These are phyloP conservation scores for Ophioderma brevispina DNA, from an alignment of 35 echinoderm and acorn worm species.

Conservation along the genomic window DNA sequence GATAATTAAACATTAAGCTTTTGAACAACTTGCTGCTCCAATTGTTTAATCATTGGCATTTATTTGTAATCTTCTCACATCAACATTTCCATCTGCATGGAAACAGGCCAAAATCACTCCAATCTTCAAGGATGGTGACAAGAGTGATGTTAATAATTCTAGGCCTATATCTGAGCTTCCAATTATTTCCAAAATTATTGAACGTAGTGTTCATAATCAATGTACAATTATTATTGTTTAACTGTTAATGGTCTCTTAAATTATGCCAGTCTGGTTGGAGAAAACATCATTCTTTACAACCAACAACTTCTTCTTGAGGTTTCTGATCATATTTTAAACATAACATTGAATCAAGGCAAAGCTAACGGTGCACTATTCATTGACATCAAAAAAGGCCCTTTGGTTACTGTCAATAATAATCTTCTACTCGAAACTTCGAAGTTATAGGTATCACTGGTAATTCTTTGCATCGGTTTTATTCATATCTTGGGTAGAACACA, in stretches of 20 bases:
- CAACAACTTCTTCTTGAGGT: neutral
- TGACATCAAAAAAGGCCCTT: neutral
- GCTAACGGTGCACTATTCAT: neutral
- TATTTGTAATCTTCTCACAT: constrained; percentile 14
- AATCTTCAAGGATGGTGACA: constrained; percentile 34
- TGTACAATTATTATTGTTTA: constrained; percentile 1
- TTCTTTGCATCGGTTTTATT: neutral
- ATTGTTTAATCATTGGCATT: neutral
- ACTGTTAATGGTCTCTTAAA: neutral
- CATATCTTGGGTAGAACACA: constrained; percentile 2
- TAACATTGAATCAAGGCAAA: neutral
- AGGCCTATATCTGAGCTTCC: constrained; percentile 59
- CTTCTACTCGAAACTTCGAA: neutral
- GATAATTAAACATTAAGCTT: neutral
- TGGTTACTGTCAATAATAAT: neutral
- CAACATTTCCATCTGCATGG: constrained; percentile 21
- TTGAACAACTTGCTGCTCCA: constrained; percentile 1
- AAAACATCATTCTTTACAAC: neutral
- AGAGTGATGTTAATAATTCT: constrained; percentile 15
- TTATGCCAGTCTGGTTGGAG: neutral
- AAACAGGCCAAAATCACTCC: constrained; percentile 39
- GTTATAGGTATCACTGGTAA: neutral
- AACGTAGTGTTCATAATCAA: constrained; percentile 41
- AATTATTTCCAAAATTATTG: constrained; percentile 41
- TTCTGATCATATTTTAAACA: constrained; percentile 1